Percentiles rank a stretch among this genome's conserved stretches.
Conservation (phyloP, 92 coral and sea anemone species). For the Siderastrea radians region DNA sequence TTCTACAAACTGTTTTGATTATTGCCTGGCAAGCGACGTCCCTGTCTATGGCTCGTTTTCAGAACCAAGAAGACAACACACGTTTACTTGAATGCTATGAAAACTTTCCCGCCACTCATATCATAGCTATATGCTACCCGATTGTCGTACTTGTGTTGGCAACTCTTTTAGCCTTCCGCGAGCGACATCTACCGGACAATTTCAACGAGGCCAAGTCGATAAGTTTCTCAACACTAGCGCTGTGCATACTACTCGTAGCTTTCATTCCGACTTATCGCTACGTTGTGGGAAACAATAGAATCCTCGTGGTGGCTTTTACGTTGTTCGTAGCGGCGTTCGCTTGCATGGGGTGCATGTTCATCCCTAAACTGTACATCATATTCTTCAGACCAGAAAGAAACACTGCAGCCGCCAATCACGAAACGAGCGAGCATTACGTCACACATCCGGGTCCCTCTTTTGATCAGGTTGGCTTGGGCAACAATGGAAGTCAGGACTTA, state of each 20-base stretch:
- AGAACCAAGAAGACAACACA: slow-evolving; percentile 75
- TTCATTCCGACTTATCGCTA: slow-evolving; percentile 95
- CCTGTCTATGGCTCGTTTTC: slow-evolving; percentile 65
- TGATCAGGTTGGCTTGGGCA: slow-evolving; percentile 14
- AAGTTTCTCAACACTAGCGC: slow-evolving; percentile 92
- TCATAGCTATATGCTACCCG: slow-evolving; percentile 81
- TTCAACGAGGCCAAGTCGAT: slow-evolving; percentile 92
- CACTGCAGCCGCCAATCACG: slow-evolving; percentile 18
- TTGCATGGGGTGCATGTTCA: slow-evolving; percentile 85
- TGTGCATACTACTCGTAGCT: slow-evolving; percentile 89
- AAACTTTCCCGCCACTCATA: slow-evolving; percentile 68
- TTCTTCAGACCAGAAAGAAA: slow-evolving; percentile 80
- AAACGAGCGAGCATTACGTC: not conserved
- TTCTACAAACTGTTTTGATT: slow-evolving; percentile 74
- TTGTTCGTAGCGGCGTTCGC: slow-evolving; percentile 84
- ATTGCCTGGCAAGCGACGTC: slow-evolving; percentile 75
- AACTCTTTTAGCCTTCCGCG: slow-evolving; percentile 86
- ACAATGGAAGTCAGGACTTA: not conserved
- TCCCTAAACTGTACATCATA: slow-evolving; percentile 89
- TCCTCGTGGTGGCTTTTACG: slow-evolving; percentile 85
- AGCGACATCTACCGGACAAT: slow-evolving; percentile 82
- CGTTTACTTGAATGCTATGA: slow-evolving; percentile 88
- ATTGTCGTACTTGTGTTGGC: slow-evolving; percentile 76
- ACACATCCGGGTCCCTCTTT: slow-evolving; percentile 16
- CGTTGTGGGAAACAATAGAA: slow-evolving; percentile 88